Base-by-base conservation (phyloP, 2,888 invertebrate genomes). In the Endomychus coccineus region DNA sequence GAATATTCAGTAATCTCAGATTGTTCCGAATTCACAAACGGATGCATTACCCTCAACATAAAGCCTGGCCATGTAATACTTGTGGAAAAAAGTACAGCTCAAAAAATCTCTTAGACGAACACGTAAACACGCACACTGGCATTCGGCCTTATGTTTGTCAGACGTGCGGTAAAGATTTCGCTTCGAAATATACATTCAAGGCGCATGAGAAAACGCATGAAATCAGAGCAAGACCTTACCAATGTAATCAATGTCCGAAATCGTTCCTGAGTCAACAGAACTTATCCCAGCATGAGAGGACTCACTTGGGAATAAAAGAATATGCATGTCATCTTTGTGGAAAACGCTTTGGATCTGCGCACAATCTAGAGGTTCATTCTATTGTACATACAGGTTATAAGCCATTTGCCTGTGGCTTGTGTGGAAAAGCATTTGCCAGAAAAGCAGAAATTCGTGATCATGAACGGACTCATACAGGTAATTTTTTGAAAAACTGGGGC, bases 401-500 rank as follows among this genome's bases (percentile, higher is more conserved):
- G 49, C 82, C 83, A 0, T 83, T 75, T 55, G 71, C 74, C 23
- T 86, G 86, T 51, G 68, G 74, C 3, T 66, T 74, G 6, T 87
- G 86, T 54, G 75, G 76, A 0, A 87, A 83, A 59, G 77, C 77
- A 0, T 87, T 87, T 65, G 83, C 84, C 0, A 60, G 87, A 1
- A 73, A 81, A 27, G 81, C 83, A 0, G 86, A 87, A 57, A 78
- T 88, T 1, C 64, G 78, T n/a, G 85, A 87, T 60, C 89, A 89
- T 49, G 79, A 81, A 59, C 66, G 87, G 16, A 83, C 77, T 2
- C 89, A 89, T 45, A 88, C 88, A 0, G 84, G 71, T 70, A 16
- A 10, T 41, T 31, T 32, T 23, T n/a, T n/a, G n/a, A n/a, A n/a
- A n/a, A n/a, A 16, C 12, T 16, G 12, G 10, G 12, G 10, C 16